phyloP scores from a whole-genome alignment of 2,113 vertebrate species.

The Macquaria australasica region DNA sequence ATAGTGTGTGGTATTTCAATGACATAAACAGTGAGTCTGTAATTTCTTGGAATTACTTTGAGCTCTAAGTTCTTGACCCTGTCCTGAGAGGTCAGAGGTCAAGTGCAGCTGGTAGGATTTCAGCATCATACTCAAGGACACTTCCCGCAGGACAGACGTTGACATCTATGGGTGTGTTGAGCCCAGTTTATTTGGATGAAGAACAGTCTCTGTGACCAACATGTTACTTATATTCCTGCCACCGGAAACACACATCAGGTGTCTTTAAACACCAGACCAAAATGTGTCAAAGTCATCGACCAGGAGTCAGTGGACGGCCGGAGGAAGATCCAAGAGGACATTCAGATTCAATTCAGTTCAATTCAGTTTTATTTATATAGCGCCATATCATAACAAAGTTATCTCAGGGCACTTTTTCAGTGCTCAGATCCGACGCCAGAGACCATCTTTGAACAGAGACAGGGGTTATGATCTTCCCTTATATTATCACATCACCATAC shows the following conservation, averaged over 20 bases:
- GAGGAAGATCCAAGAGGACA: not conserved
- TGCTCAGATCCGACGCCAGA: not conserved
- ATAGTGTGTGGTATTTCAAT: not conserved
- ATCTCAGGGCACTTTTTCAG: too few relatives aligned
- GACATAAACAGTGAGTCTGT: not conserved
- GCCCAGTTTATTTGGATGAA: too few relatives aligned
- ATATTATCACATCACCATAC: not conserved
- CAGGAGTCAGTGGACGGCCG: not conserved
- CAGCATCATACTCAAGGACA: not conserved
- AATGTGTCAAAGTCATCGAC: not conserved
- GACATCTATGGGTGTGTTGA: not conserved
- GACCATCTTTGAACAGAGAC: not conserved
- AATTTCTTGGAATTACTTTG: not conserved
- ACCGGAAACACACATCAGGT: not conserved
- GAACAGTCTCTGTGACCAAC: too few relatives aligned
- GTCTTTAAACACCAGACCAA: not conserved
- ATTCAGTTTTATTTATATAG: too few relatives aligned
- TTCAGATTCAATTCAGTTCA: too few relatives aligned
- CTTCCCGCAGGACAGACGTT: not conserved
- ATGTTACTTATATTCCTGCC: too few relatives aligned
- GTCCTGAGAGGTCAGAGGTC: constrained; percentile 1
- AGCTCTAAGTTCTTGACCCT: not conserved
- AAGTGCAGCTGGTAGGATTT: not conserved
- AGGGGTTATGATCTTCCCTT: not conserved
- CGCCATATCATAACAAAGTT: too few relatives aligned